Percentiles rank a stretch among this genome's conserved stretches.
These are phyloP conservation scores for Margarornis squamiger DNA, from an alignment of 2,797 vertebrate species.

Conservation along the genomic window DNA sequence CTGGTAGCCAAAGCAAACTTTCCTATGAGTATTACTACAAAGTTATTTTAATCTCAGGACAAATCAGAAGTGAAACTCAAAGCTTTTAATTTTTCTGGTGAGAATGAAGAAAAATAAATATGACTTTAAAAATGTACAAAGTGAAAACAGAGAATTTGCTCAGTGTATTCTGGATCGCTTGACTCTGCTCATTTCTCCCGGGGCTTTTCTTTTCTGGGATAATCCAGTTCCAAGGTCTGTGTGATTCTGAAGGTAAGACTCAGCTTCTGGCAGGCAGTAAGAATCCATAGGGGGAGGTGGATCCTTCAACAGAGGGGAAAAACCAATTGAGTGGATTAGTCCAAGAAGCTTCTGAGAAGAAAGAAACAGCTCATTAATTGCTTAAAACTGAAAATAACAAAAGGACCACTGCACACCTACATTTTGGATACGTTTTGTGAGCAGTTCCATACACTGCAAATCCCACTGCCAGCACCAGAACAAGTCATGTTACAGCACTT, in stretches of 20 bases:
- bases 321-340: background rate
- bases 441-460: background rate
- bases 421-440: fast-evolving
- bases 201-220: slow-evolving; percentile 89
- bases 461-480: background rate
- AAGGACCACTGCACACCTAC: background rate
- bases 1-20: background rate
- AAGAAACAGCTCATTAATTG: background rate
- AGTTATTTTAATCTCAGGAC: slow-evolving; percentile 3
- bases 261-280: slow-evolving; percentile 81
- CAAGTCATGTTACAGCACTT: background rate
- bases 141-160: background rate
- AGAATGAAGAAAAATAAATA: slow-evolving; percentile 58
- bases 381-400: background rate
- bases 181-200: slow-evolving; percentile 73
- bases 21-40: background rate
- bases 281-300: slow-evolving; percentile 81
- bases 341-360: background rate
- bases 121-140: background rate
- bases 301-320: slow-evolving; percentile 76
- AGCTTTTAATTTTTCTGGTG: slow-evolving; percentile 25
- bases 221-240: slow-evolving; percentile 60
- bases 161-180: slow-evolving; percentile 85
- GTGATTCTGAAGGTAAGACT: slow-evolving; percentile 46
- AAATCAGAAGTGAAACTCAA: background rate